Conservation (phyloP, 2,888 invertebrate genomes). For the Margaritifera margaritifera region DNA sequence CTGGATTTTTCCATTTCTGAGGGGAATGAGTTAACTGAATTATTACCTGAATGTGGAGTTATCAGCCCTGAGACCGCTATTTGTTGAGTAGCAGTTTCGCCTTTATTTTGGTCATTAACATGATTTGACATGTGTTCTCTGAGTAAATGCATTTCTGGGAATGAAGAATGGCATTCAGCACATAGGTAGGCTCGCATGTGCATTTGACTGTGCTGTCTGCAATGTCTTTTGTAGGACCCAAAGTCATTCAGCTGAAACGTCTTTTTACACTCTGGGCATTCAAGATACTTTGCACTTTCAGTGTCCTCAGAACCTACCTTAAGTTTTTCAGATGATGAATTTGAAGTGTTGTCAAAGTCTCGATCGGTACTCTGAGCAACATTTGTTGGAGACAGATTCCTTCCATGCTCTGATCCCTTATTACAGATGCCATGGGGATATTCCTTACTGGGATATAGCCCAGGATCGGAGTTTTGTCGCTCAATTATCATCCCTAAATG, state of each 20-base stretch:
- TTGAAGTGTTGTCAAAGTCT: slow-evolving; percentile 7
- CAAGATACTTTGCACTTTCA: slow-evolving; percentile 51
- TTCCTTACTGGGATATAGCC: not conserved
- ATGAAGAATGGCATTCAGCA: slow-evolving; percentile 48
- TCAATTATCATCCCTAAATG: too few relatives aligned
- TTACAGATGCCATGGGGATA: too few relatives aligned
- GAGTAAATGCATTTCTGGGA: slow-evolving; percentile 42
- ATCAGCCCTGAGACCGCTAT: too few relatives aligned
- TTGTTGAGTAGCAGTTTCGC: too few relatives aligned
- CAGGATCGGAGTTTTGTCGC: not conserved
- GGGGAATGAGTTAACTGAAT: too few relatives aligned
- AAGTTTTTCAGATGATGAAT: not conserved
- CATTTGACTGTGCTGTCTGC: slow-evolving; percentile 57
- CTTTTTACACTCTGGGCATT: slow-evolving; percentile 63
- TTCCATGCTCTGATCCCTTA: too few relatives aligned
- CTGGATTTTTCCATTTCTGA: too few relatives aligned
- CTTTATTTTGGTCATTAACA: not conserved
- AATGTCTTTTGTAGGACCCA: slow-evolving; percentile 66
- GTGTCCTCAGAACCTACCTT: slow-evolving; percentile 22
- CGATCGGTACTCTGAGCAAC: not conserved
- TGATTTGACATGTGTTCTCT: slow-evolving; percentile 41
- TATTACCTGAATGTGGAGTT: too few relatives aligned
- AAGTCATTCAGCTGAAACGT: slow-evolving; percentile 66
- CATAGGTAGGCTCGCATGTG: slow-evolving; percentile 46
- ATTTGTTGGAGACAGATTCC: not conserved